Percentiles rank a stretch among this genome's conserved stretches.
phyloP scores from a whole-genome alignment of 2,797 vertebrate genomes.

The Brachymystax lenok region DNA sequence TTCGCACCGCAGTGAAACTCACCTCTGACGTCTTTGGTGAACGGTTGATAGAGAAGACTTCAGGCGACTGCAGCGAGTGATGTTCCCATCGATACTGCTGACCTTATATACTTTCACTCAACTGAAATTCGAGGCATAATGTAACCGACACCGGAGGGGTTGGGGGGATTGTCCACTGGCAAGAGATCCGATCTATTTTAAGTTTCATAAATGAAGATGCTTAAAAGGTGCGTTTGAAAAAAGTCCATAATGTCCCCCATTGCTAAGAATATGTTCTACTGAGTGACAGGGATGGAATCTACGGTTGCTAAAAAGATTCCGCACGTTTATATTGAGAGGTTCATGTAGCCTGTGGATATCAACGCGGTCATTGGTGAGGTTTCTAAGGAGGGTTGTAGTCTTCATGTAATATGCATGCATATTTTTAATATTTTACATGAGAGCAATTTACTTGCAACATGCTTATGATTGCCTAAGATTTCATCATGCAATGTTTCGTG shows the following conservation, averaged over 20 bases:
- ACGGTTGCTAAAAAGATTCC: constrained; percentile 52
- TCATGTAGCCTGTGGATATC: constrained; percentile 21
- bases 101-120: constrained; percentile 78
- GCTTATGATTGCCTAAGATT: too few species aligned
- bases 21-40: constrained; percentile 74
- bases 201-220: constrained; percentile 83
- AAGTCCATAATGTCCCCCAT: constrained; percentile 69
- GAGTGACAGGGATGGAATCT: constrained; percentile 58
- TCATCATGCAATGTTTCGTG: too few species aligned
- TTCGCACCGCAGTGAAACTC: constrained; percentile 59
- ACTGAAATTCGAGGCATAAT: constrained; percentile 76
- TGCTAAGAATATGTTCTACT: constrained; percentile 81
- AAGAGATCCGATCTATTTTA: constrained; percentile 77
- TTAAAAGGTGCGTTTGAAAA: constrained; percentile 85
- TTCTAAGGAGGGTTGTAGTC: neutral
- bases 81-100: constrained; percentile 49
- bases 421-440: neutral
- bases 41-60: constrained; percentile 73
- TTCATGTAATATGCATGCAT: neutral
- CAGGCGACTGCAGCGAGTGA: constrained; percentile 77
- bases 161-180: constrained; percentile 58
- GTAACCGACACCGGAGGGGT: constrained; percentile 75
- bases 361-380: neutral
- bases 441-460: too few species aligned
- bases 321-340: neutral